Conservation (phyloP, 2,888 invertebrate genomes). For the Coremacera marginata region DNA sequence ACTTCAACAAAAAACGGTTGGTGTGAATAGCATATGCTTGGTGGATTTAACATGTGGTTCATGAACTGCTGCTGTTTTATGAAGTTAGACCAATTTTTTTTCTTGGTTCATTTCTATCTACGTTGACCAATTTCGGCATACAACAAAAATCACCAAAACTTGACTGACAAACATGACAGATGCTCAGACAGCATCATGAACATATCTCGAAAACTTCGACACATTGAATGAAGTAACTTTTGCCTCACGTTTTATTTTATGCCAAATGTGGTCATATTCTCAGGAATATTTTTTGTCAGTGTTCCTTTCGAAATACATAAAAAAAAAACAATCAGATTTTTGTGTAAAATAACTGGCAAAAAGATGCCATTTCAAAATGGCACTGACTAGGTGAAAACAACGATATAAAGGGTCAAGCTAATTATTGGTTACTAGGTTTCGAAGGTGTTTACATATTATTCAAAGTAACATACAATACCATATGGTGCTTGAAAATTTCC, state of each 20-base stretch:
- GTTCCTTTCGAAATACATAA: not conserved
- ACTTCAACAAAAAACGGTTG: not conserved
- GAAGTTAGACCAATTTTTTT: not conserved
- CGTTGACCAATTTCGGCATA: slow-evolving; percentile 25
- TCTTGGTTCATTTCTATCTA: slow-evolving; percentile 8
- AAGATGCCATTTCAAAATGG: not conserved
- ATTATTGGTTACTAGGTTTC: not conserved
- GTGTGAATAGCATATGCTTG: not conserved
- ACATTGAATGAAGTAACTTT: not conserved
- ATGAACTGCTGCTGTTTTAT: slow-evolving; percentile 1
- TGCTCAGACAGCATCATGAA: slow-evolving; percentile 4
- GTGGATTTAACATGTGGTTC: not conserved
- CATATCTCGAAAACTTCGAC: not conserved
- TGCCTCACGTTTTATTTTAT: slow-evolving; percentile 2
- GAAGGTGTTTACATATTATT: not conserved
- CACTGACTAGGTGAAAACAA: not conserved
- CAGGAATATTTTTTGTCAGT: not conserved
- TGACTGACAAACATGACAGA: slow-evolving; percentile 33
- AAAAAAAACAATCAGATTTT: not conserved
- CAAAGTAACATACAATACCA: not conserved
- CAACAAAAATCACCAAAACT: slow-evolving; percentile 10
- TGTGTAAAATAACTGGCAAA: not conserved
- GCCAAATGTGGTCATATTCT: slow-evolving; percentile 12
- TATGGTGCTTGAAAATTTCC: not conserved
- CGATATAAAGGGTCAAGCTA: slow-evolving; percentile 10